A percentile compares a stretch with the other conserved stretches of the same genome.
Conservation (phyloP, 2,888 invertebrate genomes). For the Clanis bilineata region DNA sequence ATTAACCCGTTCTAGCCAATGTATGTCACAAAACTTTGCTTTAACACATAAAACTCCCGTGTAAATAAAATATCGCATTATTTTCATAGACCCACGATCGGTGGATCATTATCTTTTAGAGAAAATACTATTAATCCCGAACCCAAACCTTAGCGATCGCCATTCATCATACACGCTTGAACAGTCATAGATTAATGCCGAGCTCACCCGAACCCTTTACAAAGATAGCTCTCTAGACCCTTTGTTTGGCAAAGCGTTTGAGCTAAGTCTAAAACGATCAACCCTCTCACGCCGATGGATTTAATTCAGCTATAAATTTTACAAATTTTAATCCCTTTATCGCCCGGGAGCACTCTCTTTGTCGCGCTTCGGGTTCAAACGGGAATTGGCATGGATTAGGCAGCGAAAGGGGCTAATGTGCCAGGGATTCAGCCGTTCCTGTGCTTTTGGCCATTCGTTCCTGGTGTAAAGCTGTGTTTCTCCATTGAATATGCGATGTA, state of each 20-base stretch:
- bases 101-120: neutral
- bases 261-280: slow-evolving; percentile 12
- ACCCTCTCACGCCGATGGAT: slow-evolving; percentile 41
- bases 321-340: slow-evolving; percentile 75
- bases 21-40: no score
- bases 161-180: slow-evolving; percentile 5
- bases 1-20: no score
- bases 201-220: neutral
- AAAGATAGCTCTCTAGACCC: neutral
- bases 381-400: slow-evolving; percentile 52
- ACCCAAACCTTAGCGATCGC: neutral
- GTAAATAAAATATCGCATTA: neutral
- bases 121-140: neutral
- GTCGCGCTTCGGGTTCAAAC: slow-evolving; percentile 45
- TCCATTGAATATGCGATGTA: slow-evolving; percentile 36
- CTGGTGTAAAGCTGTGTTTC: slow-evolving; percentile 39
- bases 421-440: slow-evolving; percentile 35
- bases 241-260: slow-evolving; percentile 11
- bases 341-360: slow-evolving; percentile 59
- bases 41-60: no score
- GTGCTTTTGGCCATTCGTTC: slow-evolving; percentile 21
- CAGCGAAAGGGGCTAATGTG: slow-evolving; percentile 47
- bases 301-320: slow-evolving; percentile 64
- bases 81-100: neutral
- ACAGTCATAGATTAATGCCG: slow-evolving; percentile 1